Percentiles rank a stretch among this genome's conserved stretches.
Conservation (phyloP, 2,113 vertebrate genomes). For the Cyprinodon brontotheroides region DNA sequence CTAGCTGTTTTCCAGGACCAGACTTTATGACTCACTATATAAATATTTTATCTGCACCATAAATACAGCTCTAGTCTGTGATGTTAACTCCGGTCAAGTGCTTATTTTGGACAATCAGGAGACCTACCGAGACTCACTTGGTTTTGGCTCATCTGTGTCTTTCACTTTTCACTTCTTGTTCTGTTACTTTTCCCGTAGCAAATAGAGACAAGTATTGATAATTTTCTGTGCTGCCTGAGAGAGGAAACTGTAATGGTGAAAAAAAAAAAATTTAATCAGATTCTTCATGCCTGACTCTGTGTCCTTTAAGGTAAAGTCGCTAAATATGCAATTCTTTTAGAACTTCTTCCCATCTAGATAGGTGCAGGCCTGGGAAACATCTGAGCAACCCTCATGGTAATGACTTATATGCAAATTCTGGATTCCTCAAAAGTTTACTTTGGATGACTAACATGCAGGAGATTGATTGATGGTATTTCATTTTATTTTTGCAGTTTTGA, state of each 20-base stretch:
- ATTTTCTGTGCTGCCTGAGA: slow-evolving; percentile 33
- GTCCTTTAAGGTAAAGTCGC: background rate
- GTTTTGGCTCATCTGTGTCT: slow-evolving; percentile 59
- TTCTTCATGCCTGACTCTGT: slow-evolving; percentile 1
- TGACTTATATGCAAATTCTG: slow-evolving; percentile 24
- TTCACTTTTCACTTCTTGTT: slow-evolving; percentile 51
- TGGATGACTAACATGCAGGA: slow-evolving; percentile 5
- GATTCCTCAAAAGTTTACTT: slow-evolving; percentile 17
- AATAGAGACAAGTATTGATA: slow-evolving; percentile 2
- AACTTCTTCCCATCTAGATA: slow-evolving; percentile 8
- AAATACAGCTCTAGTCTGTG: slow-evolving; percentile 62
- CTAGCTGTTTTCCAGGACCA: slow-evolving; percentile 70
- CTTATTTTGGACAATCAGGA: slow-evolving; percentile 68
- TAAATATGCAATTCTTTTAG: slow-evolving; percentile 24
- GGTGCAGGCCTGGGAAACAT: slow-evolving; percentile 6
- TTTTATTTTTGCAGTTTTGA: slow-evolving; percentile 2
- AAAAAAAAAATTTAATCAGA: slow-evolving; percentile 30
- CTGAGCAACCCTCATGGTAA: background rate
- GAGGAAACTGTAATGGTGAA: slow-evolving; percentile 16
- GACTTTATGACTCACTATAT: slow-evolving; percentile 70
- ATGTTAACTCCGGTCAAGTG: slow-evolving; percentile 74
- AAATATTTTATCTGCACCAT: slow-evolving; percentile 75
- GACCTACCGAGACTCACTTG: slow-evolving; percentile 39
- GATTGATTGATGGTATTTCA: slow-evolving; percentile 21
- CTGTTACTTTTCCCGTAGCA: slow-evolving; percentile 23